Percentiles rank a stretch among this genome's conserved stretches.
Evolutionary conservation across 2,797 vertebrate species (phyloP).

Genomic region (Glyptemys insculpta): DNA sequence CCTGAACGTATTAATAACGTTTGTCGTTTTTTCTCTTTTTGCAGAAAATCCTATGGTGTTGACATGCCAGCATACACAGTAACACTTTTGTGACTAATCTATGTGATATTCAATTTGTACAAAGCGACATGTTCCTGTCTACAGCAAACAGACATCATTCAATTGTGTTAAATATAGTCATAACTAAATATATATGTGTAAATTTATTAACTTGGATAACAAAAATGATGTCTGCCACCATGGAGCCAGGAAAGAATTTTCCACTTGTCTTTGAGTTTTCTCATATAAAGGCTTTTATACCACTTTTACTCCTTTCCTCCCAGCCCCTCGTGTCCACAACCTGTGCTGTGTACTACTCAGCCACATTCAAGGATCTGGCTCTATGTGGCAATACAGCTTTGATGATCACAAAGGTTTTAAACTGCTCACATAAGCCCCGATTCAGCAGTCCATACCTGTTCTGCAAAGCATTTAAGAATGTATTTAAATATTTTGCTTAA

Average conservation of each 20-base stretch:
- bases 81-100: not conserved
- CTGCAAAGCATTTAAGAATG: constrained; percentile 34
- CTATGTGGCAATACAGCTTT: not conserved
- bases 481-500: not conserved
- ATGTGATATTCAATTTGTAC: not conserved
- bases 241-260: not conserved
- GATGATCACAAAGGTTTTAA: not conserved
- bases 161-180: not conserved
- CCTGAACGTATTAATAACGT: not conserved
- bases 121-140: not conserved
- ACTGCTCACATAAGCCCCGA: not conserved
- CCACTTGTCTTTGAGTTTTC: not conserved
- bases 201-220: not conserved
- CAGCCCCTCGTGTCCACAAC: not conserved
- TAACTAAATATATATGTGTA: not conserved
- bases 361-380: not conserved
- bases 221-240: not conserved
- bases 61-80: not conserved
- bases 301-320: not conserved
- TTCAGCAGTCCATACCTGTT: constrained; percentile 14
- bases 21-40: not conserved
- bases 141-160: not conserved
- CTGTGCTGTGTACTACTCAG: not conserved
- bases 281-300: not conserved
- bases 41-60: not conserved